These are phyloP conservation scores for Cydia amplana DNA, from an alignment of 1,140 invertebrate species.

Conservation along the genomic window DNA sequence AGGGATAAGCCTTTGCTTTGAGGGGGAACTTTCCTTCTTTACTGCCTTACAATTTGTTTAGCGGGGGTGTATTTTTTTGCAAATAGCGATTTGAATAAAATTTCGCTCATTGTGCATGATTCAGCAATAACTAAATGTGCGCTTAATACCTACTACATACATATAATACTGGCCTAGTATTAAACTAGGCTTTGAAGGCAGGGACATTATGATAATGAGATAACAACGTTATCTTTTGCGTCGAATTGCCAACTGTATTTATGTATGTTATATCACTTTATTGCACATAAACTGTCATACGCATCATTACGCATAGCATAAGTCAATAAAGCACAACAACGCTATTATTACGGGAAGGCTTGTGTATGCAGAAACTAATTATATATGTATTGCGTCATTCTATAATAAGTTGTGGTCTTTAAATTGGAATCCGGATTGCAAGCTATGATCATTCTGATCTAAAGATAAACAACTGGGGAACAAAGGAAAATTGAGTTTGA, in stretches of 20 bases:
- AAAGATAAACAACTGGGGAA: too few species aligned
- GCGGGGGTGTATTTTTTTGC: too few species aligned
- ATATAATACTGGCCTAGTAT: neutral
- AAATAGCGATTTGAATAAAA: too few species aligned
- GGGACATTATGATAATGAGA: neutral
- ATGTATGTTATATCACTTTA: too few species aligned
- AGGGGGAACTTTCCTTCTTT: too few species aligned
- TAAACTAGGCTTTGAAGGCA: neutral
- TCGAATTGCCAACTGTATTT: neutral
- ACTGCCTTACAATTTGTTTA: too few species aligned
- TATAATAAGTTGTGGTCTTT: neutral
- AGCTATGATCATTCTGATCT: too few species aligned
- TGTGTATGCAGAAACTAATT: slow-evolving; percentile 5
- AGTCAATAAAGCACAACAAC: neutral
- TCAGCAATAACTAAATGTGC: neutral
- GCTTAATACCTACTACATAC: too few species aligned
- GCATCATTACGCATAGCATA: too few species aligned
- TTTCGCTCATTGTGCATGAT: neutral
- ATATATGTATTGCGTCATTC: neutral
- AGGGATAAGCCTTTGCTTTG: too few species aligned
- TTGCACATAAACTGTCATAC: neutral
- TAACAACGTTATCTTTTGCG: neutral
- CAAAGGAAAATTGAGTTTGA: too few species aligned
- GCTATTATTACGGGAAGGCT: neutral
- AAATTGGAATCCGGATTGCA: neutral